phyloP scores from a whole-genome alignment of 2,797 vertebrate genomes.

The Erpetoichthys calabaricus region DNA sequence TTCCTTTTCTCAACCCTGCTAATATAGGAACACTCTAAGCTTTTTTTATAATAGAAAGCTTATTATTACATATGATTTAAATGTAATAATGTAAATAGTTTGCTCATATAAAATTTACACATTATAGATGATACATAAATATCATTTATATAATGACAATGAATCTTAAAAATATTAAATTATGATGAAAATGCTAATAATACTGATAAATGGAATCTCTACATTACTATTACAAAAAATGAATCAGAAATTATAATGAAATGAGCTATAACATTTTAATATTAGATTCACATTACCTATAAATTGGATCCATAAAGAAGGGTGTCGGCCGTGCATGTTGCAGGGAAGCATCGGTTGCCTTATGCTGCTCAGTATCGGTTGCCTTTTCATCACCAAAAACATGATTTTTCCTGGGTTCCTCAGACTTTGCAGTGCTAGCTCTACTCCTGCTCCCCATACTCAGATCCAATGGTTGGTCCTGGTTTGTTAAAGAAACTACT shows the following conservation, averaged over 20 bases:
- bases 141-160: too few relatives aligned
- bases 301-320: constrained; percentile 98
- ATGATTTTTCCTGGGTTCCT: constrained; percentile 64
- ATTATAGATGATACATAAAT: too few relatives aligned
- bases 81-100: too few relatives aligned
- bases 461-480: constrained; percentile 90
- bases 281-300: constrained; percentile 78
- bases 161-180: too few relatives aligned
- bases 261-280: too few relatives aligned
- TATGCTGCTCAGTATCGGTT: constrained; percentile 51
- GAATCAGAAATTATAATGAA: too few relatives aligned
- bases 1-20: constrained; percentile 99
- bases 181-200: too few relatives aligned
- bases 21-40: constrained; percentile 71
- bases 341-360: constrained; percentile 68
- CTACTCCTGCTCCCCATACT: constrained; percentile 80
- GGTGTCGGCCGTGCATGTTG: constrained; percentile 92
- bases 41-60: constrained; percentile 27
- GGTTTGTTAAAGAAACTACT: constrained; percentile 52
- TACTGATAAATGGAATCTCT: too few relatives aligned
- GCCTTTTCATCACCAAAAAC: constrained; percentile 72
- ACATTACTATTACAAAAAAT: too few relatives aligned
- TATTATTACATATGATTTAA: too few relatives aligned
- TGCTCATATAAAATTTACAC: too few relatives aligned
- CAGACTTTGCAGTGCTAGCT: constrained; percentile 50